Conservation (phyloP, 2,797 vertebrate genomes). For the Lophura swinhoii region DNA sequence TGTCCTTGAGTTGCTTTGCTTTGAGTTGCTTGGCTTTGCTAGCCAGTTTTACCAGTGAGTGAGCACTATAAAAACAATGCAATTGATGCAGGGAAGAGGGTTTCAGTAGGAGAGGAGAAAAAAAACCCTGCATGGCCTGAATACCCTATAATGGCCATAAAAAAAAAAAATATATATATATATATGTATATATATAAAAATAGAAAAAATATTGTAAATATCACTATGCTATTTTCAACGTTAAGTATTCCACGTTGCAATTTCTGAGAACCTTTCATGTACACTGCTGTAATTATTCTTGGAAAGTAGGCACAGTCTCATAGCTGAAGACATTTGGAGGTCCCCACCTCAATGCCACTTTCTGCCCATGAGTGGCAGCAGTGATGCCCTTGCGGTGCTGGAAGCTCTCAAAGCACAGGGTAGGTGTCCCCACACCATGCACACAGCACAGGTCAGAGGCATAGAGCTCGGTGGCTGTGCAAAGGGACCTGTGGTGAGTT, state of each 20-base stretch:
- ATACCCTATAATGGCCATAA: neutral
- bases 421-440: too few relatives aligned
- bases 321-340: neutral
- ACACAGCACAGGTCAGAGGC: neutral
- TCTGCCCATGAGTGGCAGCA: neutral
- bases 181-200: too few relatives aligned
- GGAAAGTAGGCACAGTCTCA: neutral
- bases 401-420: fast-evolving
- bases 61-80: neutral
- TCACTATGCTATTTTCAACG: neutral
- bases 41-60: too few relatives aligned
- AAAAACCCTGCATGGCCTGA: neutral
- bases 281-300: neutral
- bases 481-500: neutral
- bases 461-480: neutral
- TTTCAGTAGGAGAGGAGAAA: neutral
- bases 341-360: neutral
- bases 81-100: neutral
- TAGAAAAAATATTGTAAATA: neutral
- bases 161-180: too few relatives aligned
- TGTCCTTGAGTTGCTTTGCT: neutral
- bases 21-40: too few relatives aligned
- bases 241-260: neutral
- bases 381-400: neutral
- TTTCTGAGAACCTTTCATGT: fast-evolving